Conservation (phyloP, 2,888 invertebrate genomes). For the Lobophora halterata region DNA sequence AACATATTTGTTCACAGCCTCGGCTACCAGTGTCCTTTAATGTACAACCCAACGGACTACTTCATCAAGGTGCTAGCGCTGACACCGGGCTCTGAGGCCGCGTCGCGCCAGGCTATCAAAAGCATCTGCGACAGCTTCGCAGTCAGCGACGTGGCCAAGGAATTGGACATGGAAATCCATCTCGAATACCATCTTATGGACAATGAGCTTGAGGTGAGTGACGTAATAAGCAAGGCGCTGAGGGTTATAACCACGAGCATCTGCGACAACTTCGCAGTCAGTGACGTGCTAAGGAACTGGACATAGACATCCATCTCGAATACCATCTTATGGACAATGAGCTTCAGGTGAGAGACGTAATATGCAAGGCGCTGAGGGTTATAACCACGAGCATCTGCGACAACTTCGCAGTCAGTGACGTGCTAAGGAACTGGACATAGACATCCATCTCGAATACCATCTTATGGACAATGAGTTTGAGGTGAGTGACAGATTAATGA, state of each 20-base stretch:
- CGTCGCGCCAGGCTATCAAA: conserved; percentile 85
- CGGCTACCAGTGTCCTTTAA: conserved; percentile 88
- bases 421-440: conserved; percentile 87
- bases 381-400: conserved; percentile 89
- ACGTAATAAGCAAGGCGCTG: too few species aligned
- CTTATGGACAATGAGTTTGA: conserved; percentile 76
- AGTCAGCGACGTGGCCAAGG: conserved; percentile 88
- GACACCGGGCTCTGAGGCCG: conserved; percentile 87
- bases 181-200: conserved; percentile 84
- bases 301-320: conserved; percentile 87
- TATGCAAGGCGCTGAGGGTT: too few species aligned
- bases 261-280: conserved; percentile 89
- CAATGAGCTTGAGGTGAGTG: conserved; percentile 69
- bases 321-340: conserved; percentile 80
- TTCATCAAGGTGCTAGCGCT: conserved; percentile 91
- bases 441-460: conserved; percentile 87
- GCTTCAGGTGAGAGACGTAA: conserved; percentile 64
- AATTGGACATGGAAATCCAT: conserved; percentile 87
- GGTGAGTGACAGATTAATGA: conserved; percentile 47
- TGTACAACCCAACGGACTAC: conserved; percentile 95
- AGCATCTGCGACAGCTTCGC: conserved; percentile 89
- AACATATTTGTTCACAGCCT: conserved; percentile 75
- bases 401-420: conserved; percentile 88
- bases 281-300: conserved; percentile 88
- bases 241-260: conserved; percentile 87